Conservation (phyloP, 1,140 invertebrate species). For the Formica selysi region DNA sequence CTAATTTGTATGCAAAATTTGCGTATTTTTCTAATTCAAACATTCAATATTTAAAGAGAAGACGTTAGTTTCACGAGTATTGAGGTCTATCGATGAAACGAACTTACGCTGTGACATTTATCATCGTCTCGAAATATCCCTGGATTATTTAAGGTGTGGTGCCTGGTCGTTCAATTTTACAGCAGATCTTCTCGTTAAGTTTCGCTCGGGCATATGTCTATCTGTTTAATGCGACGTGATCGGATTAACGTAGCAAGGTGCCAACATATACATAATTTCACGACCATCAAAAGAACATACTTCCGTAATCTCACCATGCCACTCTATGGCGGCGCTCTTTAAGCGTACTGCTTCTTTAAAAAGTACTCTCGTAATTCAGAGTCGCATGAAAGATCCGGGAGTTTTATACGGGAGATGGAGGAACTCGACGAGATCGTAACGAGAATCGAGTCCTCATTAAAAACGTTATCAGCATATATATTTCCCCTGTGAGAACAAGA, state of each 20-base stretch:
- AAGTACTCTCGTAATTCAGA: background rate
- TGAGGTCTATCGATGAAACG: background rate
- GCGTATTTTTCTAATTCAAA: background rate
- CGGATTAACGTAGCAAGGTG: slow-evolving; percentile 23
- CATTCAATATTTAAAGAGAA: background rate
- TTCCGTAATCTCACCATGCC: background rate
- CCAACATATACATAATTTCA: slow-evolving; percentile 10
- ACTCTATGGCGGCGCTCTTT: background rate
- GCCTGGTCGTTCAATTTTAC: background rate
- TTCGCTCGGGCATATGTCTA: background rate
- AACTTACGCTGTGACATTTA: background rate
- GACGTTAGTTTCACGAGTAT: too few species aligned
- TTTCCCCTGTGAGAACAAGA: slow-evolving; percentile 61
- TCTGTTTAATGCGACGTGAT: slow-evolving; percentile 1
- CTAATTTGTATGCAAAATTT: slow-evolving; percentile 1
- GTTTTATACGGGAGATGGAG: background rate
- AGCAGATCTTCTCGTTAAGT: background rate
- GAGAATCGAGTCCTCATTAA: slow-evolving; percentile 13
- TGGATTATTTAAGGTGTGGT: background rate
- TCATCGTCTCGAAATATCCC: slow-evolving; percentile 20
- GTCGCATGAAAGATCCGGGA: background rate
- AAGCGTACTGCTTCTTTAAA: background rate
- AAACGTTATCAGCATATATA: slow-evolving; percentile 15
- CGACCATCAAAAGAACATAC: background rate
- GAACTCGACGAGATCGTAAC: background rate